Base-by-base conservation (phyloP, 2,113 vertebrate species). In the Chionomys nivalis region DNA sequence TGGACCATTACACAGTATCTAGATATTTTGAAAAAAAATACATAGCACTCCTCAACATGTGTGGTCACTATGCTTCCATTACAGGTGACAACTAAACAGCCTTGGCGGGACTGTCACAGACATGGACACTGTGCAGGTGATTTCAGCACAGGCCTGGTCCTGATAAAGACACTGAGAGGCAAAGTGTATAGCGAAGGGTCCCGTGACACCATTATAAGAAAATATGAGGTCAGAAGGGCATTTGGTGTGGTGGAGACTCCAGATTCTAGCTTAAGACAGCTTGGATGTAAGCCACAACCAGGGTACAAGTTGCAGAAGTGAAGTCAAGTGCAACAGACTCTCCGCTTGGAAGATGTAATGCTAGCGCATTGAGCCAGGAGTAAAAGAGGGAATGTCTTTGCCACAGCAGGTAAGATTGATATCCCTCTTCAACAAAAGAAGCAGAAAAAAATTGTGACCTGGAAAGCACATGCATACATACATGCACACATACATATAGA, bases 251-350 rank as follows among this genome's bases (percentile, higher is more conserved):
- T 3, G 66, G 81, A 81, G 31, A 63, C n/a, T 49, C 42, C 28
- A 3, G 2, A 13, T 55, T 28, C 63, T 24, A 5, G 72, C 49
- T 31, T 26, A 36, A 83, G 39, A n/a, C 16, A 90, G 81, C 0
- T 28, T 83, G 5, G 52, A 73, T 10, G 14, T 16, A 7, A 42
- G 24, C 42, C 17, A 44, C 33, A 16, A 68, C 68, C 5, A 24
- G 3, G 1, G 12, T 28, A 39, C 7, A 17, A 8, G 5, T 4
- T 1, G 44, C 19, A 47, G 12, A 39, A 39, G 21, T n/a, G 13
- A 87, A 87, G 21, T 5, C 3, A 70, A 52, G 21, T n/a, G 12
- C 31, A 39, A 28, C 0, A 13, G 33, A 23, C 21, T 87, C 33
- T 52, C 11, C n/a, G 44, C 33, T 68, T 42, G 65, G 63, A 36